Percentiles rank a stretch among this genome's conserved stretches.
Conservation (phyloP, 2,888 invertebrate genomes). For the Biston betularia region DNA sequence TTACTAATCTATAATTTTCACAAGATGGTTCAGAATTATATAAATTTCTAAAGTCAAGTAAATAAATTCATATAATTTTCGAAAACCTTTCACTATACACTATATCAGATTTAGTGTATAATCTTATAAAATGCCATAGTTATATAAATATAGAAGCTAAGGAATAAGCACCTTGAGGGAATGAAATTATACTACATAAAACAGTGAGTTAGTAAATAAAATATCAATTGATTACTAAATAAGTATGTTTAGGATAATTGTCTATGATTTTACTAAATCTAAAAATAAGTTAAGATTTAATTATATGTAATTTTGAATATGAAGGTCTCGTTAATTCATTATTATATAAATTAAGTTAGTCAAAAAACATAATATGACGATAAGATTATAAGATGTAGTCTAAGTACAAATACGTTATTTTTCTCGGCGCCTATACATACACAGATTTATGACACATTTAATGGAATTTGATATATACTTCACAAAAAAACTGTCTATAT, state of each 20-base stretch:
- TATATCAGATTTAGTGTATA: constrained; percentile 10
- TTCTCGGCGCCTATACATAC: neutral
- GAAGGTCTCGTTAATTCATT: constrained; percentile 31
- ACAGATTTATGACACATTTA: neutral
- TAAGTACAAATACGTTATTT: constrained; percentile 7
- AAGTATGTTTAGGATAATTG: neutral
- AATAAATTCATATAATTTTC: neutral
- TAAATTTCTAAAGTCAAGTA: neutral
- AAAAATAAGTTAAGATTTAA: constrained; percentile 18
- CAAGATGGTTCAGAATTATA: neutral
- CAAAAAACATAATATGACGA: constrained; percentile 7
- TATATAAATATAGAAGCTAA: constrained; percentile 13
- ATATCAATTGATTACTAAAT: constrained; percentile 6
- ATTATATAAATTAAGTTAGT: constrained; percentile 13
- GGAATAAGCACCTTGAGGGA: neutral
- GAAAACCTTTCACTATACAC: constrained; percentile 11
- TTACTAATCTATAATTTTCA: neutral
- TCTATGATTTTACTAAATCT: neutral
- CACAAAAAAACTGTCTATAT: too few relatives aligned
- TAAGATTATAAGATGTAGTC: constrained; percentile 8
- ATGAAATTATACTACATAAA: constrained; percentile 8
- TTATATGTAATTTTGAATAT: constrained; percentile 15
- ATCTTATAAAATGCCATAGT: constrained; percentile 26
- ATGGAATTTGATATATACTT: neutral
- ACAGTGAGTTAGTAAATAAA: constrained; percentile 16